Conservation (phyloP, 2,113 vertebrate genomes). For the Osmerus mordax region DNA sequence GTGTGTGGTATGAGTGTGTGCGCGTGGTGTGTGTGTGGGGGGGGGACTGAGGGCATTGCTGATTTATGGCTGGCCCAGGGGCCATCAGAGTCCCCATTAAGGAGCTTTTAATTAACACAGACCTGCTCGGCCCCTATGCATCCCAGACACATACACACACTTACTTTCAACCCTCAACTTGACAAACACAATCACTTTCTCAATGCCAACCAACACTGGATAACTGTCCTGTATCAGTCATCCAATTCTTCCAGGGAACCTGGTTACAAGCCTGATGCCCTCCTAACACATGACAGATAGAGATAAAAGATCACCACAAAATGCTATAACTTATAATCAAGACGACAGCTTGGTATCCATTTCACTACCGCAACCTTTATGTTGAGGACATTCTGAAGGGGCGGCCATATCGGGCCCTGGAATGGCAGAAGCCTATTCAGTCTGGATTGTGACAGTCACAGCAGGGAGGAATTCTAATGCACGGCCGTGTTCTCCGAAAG, state of each 20-base stretch:
- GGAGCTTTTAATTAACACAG: conserved; percentile 62
- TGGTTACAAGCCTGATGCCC: background rate
- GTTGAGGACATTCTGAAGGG: too few relatives aligned
- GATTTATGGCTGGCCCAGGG: conserved; percentile 58
- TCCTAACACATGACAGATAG: conserved; percentile 8
- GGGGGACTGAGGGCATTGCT: background rate
- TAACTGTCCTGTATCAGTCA: too few relatives aligned
- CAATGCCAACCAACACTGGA: conserved; percentile 13
- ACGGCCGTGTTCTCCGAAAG: background rate
- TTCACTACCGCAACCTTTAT: too few relatives aligned
- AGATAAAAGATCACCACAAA: conserved; percentile 27
- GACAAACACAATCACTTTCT: conserved; percentile 39
- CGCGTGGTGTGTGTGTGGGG: too few relatives aligned
- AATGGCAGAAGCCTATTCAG: background rate
- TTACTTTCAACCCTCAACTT: background rate
- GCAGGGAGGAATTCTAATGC: background rate
- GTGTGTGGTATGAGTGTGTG: background rate
- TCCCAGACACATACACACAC: too few relatives aligned
- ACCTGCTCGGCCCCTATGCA: conserved; percentile 33
- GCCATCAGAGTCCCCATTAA: conserved; percentile 57
- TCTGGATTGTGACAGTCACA: too few relatives aligned
- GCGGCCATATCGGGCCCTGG: background rate
- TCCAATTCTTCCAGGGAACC: too few relatives aligned
- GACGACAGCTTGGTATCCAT: too few relatives aligned
- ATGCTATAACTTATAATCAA: too few relatives aligned